Evolutionary conservation across 1,140 invertebrate genomes (phyloP), one percentile per base, ranked within the genome.

Genomic region (Plectrocnemia conspersa): DNA sequence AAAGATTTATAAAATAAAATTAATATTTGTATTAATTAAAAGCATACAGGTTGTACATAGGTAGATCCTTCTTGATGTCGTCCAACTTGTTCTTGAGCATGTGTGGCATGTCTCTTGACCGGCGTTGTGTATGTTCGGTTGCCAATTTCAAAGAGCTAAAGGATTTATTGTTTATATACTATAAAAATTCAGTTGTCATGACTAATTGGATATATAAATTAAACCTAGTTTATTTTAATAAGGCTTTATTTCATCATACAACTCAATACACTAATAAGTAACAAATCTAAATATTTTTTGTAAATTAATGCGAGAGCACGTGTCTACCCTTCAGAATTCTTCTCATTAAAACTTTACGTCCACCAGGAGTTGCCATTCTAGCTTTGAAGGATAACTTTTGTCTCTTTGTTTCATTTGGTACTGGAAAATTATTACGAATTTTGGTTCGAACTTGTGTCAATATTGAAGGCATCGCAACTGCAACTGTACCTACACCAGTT

Each of bases 291-390:
- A 16, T 41, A 18, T 41, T 16, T 21, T 22, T 22, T 41, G 18
- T 22, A 45, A 58, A 13, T 74, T 74, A 91, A 71, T 90, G 88
- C 19, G 79, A 76, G 5, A 88, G 65, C 5, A 83, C 77, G 71
- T 79, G 79, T 71, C 79, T 75, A 22, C 86, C 85, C 71, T 85
- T 88, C 2, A 90, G 68, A 59, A 89, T 79, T 63, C 86, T 78
- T 63, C 84, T 79, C 85, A 86, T 86, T 5, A 91, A 65, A 35
- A 86, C 69, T 69, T 70, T 77, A 25, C 86, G 74, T 16, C 87
- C 87, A 49, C 63, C 70, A 0, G 72, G 71, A 1, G 86, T 89
- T 1, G 82, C 77, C 73, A 91, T 83, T 62, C 85, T 77, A 0
- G 73, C 70, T 13, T 76, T 64, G 79, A 79, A 89, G 1, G 88